Base-by-base conservation (phyloP, 1,140 invertebrate species). In the Conus ventricosus region DNA sequence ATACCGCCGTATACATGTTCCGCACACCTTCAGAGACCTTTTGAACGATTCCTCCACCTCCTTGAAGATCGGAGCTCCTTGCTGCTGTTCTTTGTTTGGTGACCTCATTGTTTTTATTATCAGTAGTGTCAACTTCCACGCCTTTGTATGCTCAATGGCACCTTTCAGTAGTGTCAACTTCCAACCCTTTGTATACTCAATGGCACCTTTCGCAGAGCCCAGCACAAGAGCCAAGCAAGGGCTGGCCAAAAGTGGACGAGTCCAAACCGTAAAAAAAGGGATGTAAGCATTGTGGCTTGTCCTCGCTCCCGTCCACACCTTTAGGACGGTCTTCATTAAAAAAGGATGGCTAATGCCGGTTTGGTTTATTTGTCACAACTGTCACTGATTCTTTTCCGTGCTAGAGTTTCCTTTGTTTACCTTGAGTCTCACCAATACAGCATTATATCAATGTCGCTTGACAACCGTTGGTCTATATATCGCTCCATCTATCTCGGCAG, bases 31-130 rank as follows among this genome's bases (percentile, higher is more conserved):
- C n/a, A n/a, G n/a, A n/a, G n/a, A n/a, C 85, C 89, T 83, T 84
- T 91, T 90, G 87, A 93, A 93, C 15, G 81, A 89, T 53, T 85
- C 90, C 81, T 93, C 91, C 5, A 91, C 89, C 27, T 90, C 91
- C 88, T 27, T 88, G 87, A 17, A 90, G 87, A 87, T 88, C 87
- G 76, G 87, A 88, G 25, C 87, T 88, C 87, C 88, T 90, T 27
- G 83, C 63, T 11, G 60, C 20, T 57, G 60, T 71, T n/a, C 5
- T 60, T 55, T 5, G 82, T 55, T 8, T 39, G 1, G 25, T 53
- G 17, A 54, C 20, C 20, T 83, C 20, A 8, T 20, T 71, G 67
- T 20, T 71, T 0, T 71, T 8, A 71, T 8, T 0, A 20, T n/a
- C 11, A 71, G 17, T 17, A 71, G 23, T 71, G 67, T 71, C 23